Base-by-base conservation (phyloP, 2,888 invertebrate genomes). In the Phengaris alcon region DNA sequence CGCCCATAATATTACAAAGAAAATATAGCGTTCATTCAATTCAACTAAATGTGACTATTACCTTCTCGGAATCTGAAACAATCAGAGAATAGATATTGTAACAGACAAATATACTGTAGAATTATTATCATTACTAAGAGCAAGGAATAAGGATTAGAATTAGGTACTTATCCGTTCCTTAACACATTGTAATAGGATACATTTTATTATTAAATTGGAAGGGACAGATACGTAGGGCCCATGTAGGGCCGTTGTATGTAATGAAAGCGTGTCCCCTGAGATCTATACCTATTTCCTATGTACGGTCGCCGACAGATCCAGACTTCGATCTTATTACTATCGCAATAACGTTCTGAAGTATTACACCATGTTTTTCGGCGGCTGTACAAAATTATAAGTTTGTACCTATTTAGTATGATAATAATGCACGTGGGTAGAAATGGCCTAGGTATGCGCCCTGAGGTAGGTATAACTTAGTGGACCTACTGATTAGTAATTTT, bases 211-310 rank as follows among this genome's bases (percentile, higher is more conserved):
- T 35, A 64, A 64, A 64, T 44, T 64, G 64, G 35, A 64, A 64
- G 10, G 59, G 59, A 9, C 8, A 59, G 57, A 15, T 15, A 15
- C 57, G 57, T 57, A 22, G 69, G 69, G 35, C 6, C 10, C 9
- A 51, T 22, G 10, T 15, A 35, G 64, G 68, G 13, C 46, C 13
- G 54, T 72, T 72, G 54, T 35, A 22, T 22, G 13, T 72, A 72
- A 72, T 72, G 72, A 35, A 72, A 54, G 51, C 13, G 52, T 72
- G 22, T 52, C 72, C 54, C 72, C 22, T 8, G 52, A 72, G 72
- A 72, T 35, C 52, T 70, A 54, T 51, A 52, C 52, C 7, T 52
- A 10, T 9, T 52, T 10, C 12, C 10, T 52, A 64, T 64, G 35
- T 55, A 55, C 13, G 54, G 54, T 59, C 22, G 59, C 6, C 35